phyloP scores from a whole-genome alignment of 2,888 invertebrate species.

The Gibbula magus region DNA sequence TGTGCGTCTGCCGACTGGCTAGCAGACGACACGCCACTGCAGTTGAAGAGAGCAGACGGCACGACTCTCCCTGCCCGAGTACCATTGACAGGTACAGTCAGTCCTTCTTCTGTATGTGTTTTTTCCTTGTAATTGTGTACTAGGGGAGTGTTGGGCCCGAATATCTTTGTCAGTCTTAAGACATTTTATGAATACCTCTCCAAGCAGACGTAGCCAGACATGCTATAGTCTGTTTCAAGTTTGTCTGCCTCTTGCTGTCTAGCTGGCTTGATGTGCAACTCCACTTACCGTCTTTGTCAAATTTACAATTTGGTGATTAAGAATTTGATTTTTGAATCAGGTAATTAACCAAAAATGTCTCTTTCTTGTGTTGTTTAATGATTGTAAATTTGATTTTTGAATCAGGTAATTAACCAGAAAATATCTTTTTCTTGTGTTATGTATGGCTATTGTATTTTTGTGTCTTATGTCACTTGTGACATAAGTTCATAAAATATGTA shows the following conservation, averaged over 20 bases:
- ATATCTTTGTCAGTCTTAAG: background rate
- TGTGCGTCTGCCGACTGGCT: background rate
- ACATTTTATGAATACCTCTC: constrained; percentile 5
- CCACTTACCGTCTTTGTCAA: too few relatives aligned
- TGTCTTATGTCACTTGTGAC: too few relatives aligned
- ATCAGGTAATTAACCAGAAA: too few relatives aligned
- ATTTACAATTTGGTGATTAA: too few relatives aligned
- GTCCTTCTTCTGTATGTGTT: background rate
- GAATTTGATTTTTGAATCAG: too few relatives aligned
- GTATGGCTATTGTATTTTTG: too few relatives aligned
- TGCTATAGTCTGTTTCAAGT: background rate
- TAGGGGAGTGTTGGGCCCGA: background rate
- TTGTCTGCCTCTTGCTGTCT: background rate
- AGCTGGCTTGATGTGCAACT: too few relatives aligned
- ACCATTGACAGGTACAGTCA: background rate
- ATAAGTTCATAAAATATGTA: too few relatives aligned
- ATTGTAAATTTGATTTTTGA: too few relatives aligned
- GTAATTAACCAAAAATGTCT: too few relatives aligned
- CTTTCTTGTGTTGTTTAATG: too few relatives aligned
- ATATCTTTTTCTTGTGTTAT: too few relatives aligned
- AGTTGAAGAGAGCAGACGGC: background rate
- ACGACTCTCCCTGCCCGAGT: background rate
- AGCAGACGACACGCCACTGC: background rate
- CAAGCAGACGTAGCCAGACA: background rate
- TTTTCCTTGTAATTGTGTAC: background rate